phyloP scores from a whole-genome alignment of 1,140 invertebrate species.

The Dreissena rostriformis region DNA sequence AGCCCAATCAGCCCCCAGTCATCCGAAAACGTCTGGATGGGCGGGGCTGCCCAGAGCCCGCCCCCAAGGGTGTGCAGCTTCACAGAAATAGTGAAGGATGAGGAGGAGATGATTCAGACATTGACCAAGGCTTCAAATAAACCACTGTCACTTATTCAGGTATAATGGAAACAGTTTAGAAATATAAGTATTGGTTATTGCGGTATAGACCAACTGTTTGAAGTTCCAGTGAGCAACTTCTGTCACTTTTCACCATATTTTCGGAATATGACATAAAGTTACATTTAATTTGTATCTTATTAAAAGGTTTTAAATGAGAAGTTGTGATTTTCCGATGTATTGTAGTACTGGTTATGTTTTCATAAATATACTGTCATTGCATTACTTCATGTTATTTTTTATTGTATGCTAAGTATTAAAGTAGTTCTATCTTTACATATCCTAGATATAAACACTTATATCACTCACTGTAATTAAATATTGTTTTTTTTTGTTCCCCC shows the following conservation, averaged over 20 bases:
- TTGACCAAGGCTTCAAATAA: constrained; percentile 67
- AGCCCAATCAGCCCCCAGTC: constrained; percentile 40
- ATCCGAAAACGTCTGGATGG: constrained; percentile 65
- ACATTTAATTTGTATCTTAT: neutral
- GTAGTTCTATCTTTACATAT: too few relatives aligned
- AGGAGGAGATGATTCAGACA: constrained; percentile 68
- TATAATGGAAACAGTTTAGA: too few relatives aligned
- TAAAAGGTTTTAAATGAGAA: too few relatives aligned
- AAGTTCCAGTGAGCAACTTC: too few relatives aligned
- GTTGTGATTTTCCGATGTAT: neutral
- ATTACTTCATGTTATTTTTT: constrained; percentile 9
- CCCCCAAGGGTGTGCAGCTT: constrained; percentile 65
- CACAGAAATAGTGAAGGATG: constrained; percentile 74
- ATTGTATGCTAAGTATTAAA: constrained; percentile 66
- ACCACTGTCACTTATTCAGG: too few relatives aligned
- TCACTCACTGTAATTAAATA: too few relatives aligned
- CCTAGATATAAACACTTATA: too few relatives aligned
- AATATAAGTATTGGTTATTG: too few relatives aligned
- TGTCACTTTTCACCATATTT: too few relatives aligned
- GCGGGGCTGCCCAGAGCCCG: constrained; percentile 26
- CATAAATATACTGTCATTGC: too few relatives aligned
- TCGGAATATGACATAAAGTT: neutral
- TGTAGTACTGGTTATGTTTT: neutral
- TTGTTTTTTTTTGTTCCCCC: neutral
- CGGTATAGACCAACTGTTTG: too few relatives aligned